Evolutionary conservation across 2,888 invertebrate species (phyloP), one percentile per base, ranked within the genome.

Genomic region (Eupeodes latifasciatus): DNA sequence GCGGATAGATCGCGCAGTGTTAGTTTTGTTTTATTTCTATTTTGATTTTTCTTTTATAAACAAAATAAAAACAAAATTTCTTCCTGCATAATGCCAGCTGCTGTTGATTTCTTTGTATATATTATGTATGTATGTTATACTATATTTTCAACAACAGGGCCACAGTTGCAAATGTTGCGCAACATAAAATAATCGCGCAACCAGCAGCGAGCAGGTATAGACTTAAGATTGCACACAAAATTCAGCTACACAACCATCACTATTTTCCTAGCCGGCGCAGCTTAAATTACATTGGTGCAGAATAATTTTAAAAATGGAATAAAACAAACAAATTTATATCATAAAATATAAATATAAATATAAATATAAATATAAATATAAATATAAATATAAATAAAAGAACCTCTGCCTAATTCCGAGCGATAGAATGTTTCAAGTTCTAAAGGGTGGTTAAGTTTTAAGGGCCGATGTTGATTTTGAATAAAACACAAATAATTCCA

Each of bases 101-200:
- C 69, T 49, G 36, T 36, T n/a, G 36, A 4, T 47, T 11, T 12
- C 10, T 47, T n/a, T 19, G 11, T 59, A 34, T 19, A 44, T 55
- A 44, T 19, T 55, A 44, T 19, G 19, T 84, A 72, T 80, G 66
- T 71, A 76, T 47, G 76, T 34, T n/a, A 7, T 6, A 36, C 5
- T 36, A 36, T 7, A 76, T 87, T 72, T 72, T 16, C 59, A 59
- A 79, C 83, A 83, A 83, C 86, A 71, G 64, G 55, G 79, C 53
- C 57, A 49, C 16, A 72, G 80, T 76, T 77, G 76, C 84, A 76
- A 84, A 87, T 84, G 87, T 87, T 87, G 77, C 84, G 84, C 87
- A 87, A 87, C 87, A 77, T 61, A 11, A 66, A 69, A 55, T 55
- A 61, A 80, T 87, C 84, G 84, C 87, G 87, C 87, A 87, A 87